phyloP scores from a whole-genome alignment of 2,888 invertebrate species.

The Panzeria rudis region DNA sequence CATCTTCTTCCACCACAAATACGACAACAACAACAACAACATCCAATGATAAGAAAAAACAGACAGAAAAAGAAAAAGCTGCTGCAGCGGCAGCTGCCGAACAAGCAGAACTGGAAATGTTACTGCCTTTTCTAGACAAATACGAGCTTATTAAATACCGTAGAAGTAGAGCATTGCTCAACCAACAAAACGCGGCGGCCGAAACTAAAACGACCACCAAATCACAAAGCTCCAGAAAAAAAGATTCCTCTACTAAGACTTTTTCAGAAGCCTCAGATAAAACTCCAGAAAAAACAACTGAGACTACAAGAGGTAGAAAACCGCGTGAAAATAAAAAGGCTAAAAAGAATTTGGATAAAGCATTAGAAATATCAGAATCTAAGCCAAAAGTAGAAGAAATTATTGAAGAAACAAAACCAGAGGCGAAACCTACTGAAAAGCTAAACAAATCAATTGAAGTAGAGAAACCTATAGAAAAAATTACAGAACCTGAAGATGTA shows the following conservation, averaged over 20 bases:
- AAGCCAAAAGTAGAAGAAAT: conserved; percentile 67
- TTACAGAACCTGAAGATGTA: conserved; percentile 28
- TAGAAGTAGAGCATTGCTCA: conserved; percentile 84
- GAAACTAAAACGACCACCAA: conserved; percentile 83
- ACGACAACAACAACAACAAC: conserved; percentile 45
- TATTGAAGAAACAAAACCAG: conserved; percentile 30
- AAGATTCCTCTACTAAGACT: conserved; percentile 52
- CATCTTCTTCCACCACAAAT: conserved; percentile 56
- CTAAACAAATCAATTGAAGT: conserved; percentile 20
- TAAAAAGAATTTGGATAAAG: conserved; percentile 67
- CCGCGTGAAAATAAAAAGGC: conserved; percentile 63
- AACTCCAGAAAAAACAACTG: conserved; percentile 72
- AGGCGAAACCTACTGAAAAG: conserved; percentile 24
- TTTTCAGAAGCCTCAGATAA: conserved; percentile 74
- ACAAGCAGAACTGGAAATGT: conserved; percentile 81
- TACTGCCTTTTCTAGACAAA: conserved; percentile 84
- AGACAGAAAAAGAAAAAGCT: conserved; percentile 74
- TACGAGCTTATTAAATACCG: conserved; percentile 87
- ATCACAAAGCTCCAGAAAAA: conserved; percentile 83
- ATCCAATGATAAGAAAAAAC: conserved; percentile 65
- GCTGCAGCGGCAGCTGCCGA: conserved; percentile 78
- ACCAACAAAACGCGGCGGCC: conserved; percentile 76
- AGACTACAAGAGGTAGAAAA: conserved; percentile 60
- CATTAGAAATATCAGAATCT: conserved; percentile 72
- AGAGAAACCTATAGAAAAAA: conserved; percentile 49